Evolutionary conservation across 2,797 vertebrate genomes (phyloP).

Genomic region (Mallotus villosus): DNA sequence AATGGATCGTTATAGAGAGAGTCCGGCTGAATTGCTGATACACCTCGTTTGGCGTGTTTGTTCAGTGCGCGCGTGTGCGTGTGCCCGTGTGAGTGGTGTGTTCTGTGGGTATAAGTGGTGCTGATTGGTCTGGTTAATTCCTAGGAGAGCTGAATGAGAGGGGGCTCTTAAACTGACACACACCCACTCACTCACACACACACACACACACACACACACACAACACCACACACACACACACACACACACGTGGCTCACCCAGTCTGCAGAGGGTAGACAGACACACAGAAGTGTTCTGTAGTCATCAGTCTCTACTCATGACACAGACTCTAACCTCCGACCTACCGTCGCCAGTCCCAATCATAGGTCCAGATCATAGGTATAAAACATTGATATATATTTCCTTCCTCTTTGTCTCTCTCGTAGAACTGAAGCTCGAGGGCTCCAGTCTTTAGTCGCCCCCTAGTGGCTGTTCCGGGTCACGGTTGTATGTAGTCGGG

Average conservation of each 20-base stretch:
- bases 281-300: no score
- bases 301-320: no score
- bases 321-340: no score
- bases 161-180: not conserved
- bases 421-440: no score
- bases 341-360: no score
- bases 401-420: no score
- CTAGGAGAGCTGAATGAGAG: not conserved
- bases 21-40: not conserved
- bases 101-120: not conserved
- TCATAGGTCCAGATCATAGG: no score
- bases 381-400: no score
- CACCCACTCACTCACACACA: not conserved
- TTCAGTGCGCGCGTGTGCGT: not conserved
- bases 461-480: no score
- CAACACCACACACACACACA: not conserved
- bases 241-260: not conserved
- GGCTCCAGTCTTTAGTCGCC: no score
- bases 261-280: no score
- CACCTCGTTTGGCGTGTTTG: not conserved
- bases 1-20: not conserved
- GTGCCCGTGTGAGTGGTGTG: not conserved
- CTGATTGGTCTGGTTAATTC: conserved; percentile 11
- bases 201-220: not conserved
- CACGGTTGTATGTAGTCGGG: no score